phyloP scores from a whole-genome alignment of 2,888 invertebrate genomes.

The Dryomyza anilis region DNA sequence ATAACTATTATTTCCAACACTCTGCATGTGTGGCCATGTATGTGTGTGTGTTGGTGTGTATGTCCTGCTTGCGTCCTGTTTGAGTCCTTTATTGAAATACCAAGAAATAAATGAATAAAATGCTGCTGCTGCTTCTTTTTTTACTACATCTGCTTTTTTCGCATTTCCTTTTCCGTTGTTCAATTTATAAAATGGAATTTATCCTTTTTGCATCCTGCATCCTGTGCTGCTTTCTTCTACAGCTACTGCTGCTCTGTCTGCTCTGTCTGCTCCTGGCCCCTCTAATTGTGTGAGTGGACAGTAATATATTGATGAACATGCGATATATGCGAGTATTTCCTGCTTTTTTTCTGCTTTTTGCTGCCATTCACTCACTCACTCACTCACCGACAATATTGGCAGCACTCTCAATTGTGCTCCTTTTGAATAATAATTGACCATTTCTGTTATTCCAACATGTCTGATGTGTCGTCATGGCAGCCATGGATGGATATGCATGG shows the following conservation, averaged over 20 bases:
- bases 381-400: not conserved
- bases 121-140: constrained; percentile 1
- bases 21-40: not conserved
- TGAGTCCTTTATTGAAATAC: constrained; percentile 25
- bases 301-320: constrained; percentile 52
- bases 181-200: constrained; percentile 29
- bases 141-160: not conserved
- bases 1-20: constrained; percentile 3
- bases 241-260: constrained; percentile 43
- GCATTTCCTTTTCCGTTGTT: constrained; percentile 24
- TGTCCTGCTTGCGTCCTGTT: constrained; percentile 16
- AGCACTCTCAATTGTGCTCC: not conserved
- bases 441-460: not conserved
- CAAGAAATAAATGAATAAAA: constrained; percentile 18
- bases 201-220: constrained; percentile 9
- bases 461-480: not conserved
- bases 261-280: constrained; percentile 28
- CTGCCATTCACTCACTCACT: not conserved
- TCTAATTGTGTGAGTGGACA: constrained; percentile 41
- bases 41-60: not conserved
- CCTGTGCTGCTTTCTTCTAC: constrained; percentile 3
- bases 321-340: constrained; percentile 39
- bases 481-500: too few species aligned
- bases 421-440: constrained; percentile 15
- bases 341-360: not conserved